Base-by-base conservation (phyloP, 2,113 vertebrate genomes). In the Sebastes fasciatus region DNA sequence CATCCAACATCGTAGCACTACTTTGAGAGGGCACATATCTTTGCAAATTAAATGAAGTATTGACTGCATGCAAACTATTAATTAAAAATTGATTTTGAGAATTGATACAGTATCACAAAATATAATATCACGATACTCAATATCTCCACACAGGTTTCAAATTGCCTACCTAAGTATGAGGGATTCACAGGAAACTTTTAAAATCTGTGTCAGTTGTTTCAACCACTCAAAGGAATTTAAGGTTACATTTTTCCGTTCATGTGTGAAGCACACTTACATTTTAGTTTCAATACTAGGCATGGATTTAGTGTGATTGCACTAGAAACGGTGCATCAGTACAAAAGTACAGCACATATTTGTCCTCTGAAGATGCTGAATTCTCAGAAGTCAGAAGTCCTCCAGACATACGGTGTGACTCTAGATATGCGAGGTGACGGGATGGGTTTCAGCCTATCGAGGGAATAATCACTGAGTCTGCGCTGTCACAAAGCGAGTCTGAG, bases 381-480 rank as follows among this genome's bases (percentile, higher is more conserved):
- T 10, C 3, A 23, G 40, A 66, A 34, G 34, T 34, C 34, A 34
- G 14, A 42, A 4, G 40, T 75, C 45, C 55, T 61, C 51, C 19
- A 52, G 52, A 73, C n/a, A 43, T 5, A 16, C n/a, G 1, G 8
- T 57, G 55, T 14, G 52, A 61, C 58, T 58, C 79, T 57, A 10
- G 26, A 74, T 17, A 6, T 5, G 2, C 61, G 8, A 11, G 69
- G 6, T 9, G 48, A 77, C 40, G 12, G 6, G 79, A 69, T 57
- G 67, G 7, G 26, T 72, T 76, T 77, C 69, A 55, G 69, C 42
- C 80, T 74, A 83, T 86, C 66, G 42, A 74, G 80, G 79, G 82
- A 90, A 74, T 74, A 61, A 83, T 89, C 74, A 46, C 43, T 0
- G 60, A 79, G 49, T 79, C 46, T 17, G 67, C 60, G 68, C 49